Base-by-base conservation (phyloP, 2,888 invertebrate genomes). In the Zhuqinia jingwanae region DNA sequence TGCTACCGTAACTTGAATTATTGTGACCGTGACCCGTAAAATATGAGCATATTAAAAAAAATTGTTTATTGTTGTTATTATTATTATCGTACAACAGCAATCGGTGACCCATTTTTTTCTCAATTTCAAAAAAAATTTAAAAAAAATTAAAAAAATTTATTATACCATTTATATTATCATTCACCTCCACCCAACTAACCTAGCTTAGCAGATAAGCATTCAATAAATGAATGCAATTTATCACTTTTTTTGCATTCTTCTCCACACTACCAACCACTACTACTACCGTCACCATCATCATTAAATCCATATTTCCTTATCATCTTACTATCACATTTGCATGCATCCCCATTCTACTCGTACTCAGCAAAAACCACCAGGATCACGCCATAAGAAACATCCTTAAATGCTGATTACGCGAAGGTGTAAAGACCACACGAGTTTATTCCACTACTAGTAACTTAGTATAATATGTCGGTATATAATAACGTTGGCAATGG, bases 11-110 rank as follows among this genome's bases (percentile, higher is more conserved):
- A 36, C 3, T 36, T 36, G 36, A 36, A 36, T 36, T 45, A 45
- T 20, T 68, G 20, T 58, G 42, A 68, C 68, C 68, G 68, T 68
- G 68, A 68, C 68, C 68, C 45, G 68, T 68, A 68, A 68, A 68
- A 63, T n/a, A 36, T 36, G 36, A 36, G 8, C 36, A 36, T 8
- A 36, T 36, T 36, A 36, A 36, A 65, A 17, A 45, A 65, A 17
- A 45, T 68, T 60, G 22, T 45, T 45, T 68, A 68, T 68, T 68
- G 22, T 65, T 30, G 63, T 68, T 68, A 68, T 68, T 53, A 53
- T 15, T 53, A 56, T 20, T 56, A 56, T 56, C 58, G 11, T 22
- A 22, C 25, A 22, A 58, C 53, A 22, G 20, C 45, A 68, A 68
- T 68, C 68, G 68, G 68, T 68, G 68, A 68, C 68, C 68, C 45